phyloP scores from a whole-genome alignment of 2,888 invertebrate species.

The Tenthredo distinguenda region DNA sequence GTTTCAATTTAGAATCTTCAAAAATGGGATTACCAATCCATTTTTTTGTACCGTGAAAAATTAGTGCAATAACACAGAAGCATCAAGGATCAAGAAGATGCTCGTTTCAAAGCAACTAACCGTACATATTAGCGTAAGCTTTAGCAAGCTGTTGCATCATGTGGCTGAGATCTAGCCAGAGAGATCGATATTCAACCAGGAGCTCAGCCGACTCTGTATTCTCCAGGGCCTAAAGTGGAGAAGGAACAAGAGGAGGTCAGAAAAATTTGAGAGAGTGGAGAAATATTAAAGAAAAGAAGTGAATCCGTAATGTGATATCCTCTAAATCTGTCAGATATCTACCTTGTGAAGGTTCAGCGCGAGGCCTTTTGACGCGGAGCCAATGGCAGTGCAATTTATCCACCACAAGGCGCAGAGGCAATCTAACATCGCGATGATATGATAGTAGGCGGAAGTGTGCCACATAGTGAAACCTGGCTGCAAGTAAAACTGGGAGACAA shows the following conservation, averaged over 20 bases:
- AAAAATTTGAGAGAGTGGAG: background rate
- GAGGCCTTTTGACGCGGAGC: slow-evolving; percentile 84
- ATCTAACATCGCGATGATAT: slow-evolving; percentile 87
- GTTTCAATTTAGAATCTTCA: background rate
- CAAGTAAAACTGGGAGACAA: slow-evolving; percentile 85
- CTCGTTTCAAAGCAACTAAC: slow-evolving; percentile 10
- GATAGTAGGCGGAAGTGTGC: slow-evolving; percentile 88
- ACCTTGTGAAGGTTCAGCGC: slow-evolving; percentile 82
- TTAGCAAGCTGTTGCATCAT: slow-evolving; percentile 89
- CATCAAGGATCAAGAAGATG: background rate
- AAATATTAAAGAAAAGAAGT: background rate
- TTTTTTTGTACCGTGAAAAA: background rate
- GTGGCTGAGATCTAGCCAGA: slow-evolving; percentile 87
- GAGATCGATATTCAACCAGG: slow-evolving; percentile 84
- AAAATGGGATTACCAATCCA: background rate
- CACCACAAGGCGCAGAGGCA: slow-evolving; percentile 86
- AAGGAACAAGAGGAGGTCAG: background rate
- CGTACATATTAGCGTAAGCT: slow-evolving; percentile 89
- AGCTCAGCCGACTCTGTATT: slow-evolving; percentile 83
- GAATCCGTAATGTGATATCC: background rate
- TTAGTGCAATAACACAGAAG: background rate
- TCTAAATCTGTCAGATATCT: background rate
- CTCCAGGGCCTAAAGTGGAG: slow-evolving; percentile 78
- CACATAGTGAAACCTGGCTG: slow-evolving; percentile 87
- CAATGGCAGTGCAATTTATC: slow-evolving; percentile 84